Conservation (phyloP, 1,140 invertebrate genomes). For the fruit fly (Drosophila melanogaster) region Release_6_plus_ISO1_MT NT_033777.3:27853001-27853500, state of each 20-base stretch:
- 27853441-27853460: slow-evolving; percentile 41
- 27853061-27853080: slow-evolving; percentile 50
- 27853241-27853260: slow-evolving; percentile 69
- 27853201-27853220: not conserved
- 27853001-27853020: not conserved
- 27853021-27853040: slow-evolving; percentile 42
- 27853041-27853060: slow-evolving; percentile 68
- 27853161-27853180: slow-evolving; percentile 43
- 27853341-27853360: not conserved
- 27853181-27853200: not conserved
- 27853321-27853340: slow-evolving; percentile 14
- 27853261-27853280: slow-evolving; percentile 64
- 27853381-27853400: slow-evolving; percentile 13
- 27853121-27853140: slow-evolving; percentile 7
- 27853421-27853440: slow-evolving; percentile 31
- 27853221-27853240: slow-evolving; percentile 39
- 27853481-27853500: slow-evolving; percentile 21
- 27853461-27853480: slow-evolving; percentile 38
- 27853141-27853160: slow-evolving; percentile 62
- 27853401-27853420: slow-evolving; percentile 28
- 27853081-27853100: slow-evolving; percentile 56
- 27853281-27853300: slow-evolving; percentile 83
- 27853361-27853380: not conserved
- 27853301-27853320: slow-evolving; percentile 71
- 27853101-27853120: slow-evolving; percentile 39